Evolutionary conservation across 2,113 vertebrate genomes (phyloP).

Genomic region (Isurus oxyrinchus): DNA sequence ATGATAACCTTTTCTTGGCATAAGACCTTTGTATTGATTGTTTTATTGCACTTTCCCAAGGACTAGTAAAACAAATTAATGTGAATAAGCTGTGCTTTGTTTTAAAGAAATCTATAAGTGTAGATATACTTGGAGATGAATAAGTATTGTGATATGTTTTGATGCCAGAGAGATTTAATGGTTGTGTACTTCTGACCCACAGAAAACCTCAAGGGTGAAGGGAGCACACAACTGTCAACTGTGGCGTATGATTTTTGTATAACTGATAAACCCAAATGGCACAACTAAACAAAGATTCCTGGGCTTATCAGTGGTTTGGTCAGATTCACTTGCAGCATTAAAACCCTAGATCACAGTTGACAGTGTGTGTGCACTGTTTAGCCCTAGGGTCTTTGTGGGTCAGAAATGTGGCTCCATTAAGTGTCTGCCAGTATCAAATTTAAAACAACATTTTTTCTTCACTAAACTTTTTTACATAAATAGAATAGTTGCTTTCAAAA

Average conservation of each 20-base stretch:
- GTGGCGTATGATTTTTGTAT: neutral
- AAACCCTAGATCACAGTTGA: neutral
- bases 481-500: conserved; percentile 7
- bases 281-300: neutral
- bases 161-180: neutral
- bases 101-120: neutral
- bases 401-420: neutral
- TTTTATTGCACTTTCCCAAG: neutral
- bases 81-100: neutral
- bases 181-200: neutral
- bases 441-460: neutral
- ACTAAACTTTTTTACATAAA: neutral
- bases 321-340: neutral
- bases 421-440: neutral
- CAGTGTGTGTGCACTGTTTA: neutral
- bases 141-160: neutral
- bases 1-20: neutral
- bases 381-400: neutral
- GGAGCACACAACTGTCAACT: neutral
- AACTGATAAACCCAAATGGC: neutral
- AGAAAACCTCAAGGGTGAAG: neutral
- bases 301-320: neutral
- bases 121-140: neutral
- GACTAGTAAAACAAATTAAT: neutral
- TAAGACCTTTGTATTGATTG: neutral